Evolutionary conservation across 2,113 vertebrate species (phyloP).

Genomic region (Junco hyemalis): DNA sequence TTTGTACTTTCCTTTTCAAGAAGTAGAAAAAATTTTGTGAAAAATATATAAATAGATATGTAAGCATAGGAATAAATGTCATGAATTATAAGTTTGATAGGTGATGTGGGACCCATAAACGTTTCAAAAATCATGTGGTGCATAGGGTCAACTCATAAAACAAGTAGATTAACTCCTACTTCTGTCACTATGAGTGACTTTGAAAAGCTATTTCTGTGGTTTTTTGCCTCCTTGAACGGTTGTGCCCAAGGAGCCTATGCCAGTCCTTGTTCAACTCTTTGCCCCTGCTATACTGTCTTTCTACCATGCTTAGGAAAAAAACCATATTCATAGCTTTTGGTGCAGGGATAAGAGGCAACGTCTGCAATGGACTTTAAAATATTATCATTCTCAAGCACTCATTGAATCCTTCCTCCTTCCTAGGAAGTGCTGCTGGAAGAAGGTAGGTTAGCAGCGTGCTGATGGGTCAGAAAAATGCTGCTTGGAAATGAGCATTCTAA

Average conservation of each 20-base stretch:
- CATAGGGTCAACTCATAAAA: not conserved
- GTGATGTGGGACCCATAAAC: not conserved
- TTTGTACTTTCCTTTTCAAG: not conserved
- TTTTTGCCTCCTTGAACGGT: not conserved
- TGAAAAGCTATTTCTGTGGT: not conserved
- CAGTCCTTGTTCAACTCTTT: not conserved
- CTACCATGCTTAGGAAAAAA: not conserved
- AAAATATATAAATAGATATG: not conserved
- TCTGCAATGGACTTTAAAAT: not conserved
- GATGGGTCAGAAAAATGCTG: not conserved
- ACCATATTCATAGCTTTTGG: not conserved
- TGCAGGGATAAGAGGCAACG: fast-evolving
- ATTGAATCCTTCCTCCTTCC: not conserved
- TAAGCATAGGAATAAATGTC: not conserved
- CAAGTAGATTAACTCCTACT: not conserved
- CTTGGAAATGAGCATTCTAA: not conserved
- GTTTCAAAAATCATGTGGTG: not conserved
- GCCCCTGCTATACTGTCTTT: not conserved
- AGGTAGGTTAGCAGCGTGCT: not conserved
- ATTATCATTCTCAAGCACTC: not conserved
- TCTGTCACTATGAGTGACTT: not conserved
- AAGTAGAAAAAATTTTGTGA: not conserved
- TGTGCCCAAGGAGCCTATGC: too few relatives aligned
- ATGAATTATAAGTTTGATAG: not conserved
- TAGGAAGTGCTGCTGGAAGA: not conserved